phyloP scores from a whole-genome alignment of 2,888 invertebrate genomes.

The Heliconius hortense region DNA sequence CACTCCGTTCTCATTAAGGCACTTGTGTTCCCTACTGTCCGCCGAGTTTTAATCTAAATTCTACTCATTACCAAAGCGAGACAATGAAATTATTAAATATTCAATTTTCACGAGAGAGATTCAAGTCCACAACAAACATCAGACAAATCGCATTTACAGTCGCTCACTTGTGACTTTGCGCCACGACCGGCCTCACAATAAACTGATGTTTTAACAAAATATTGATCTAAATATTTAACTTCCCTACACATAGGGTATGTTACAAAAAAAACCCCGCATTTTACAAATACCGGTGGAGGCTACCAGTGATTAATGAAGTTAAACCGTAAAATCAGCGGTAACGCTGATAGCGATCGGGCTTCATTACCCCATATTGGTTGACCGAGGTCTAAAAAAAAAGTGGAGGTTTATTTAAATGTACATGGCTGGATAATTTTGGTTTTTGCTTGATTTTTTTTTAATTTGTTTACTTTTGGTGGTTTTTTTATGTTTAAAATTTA shows the following conservation, averaged over 20 bases:
- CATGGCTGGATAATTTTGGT: neutral
- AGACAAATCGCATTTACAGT: neutral
- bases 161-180: neutral
- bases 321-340: constrained; percentile 22
- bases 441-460: neutral
- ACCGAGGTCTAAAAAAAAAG: constrained; percentile 4
- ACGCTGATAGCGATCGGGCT: constrained; percentile 23
- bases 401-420: constrained; percentile 8
- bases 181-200: neutral
- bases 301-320: constrained; percentile 36
- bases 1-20: neutral
- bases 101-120: neutral
- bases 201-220: no score
- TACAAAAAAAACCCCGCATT: neutral
- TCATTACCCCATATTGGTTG: constrained; percentile 24
- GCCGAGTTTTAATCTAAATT: neutral
- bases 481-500: neutral
- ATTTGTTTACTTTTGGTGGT: neutral
- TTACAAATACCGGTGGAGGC: constrained; percentile 2
- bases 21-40: neutral
- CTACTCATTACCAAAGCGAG: neutral
- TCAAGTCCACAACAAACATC: neutral
- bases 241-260: neutral
- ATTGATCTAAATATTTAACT: no score
- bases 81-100: neutral